Evolutionary conservation across 2,888 invertebrate species (phyloP).

Genomic region (Mactromeris polynyma): DNA sequence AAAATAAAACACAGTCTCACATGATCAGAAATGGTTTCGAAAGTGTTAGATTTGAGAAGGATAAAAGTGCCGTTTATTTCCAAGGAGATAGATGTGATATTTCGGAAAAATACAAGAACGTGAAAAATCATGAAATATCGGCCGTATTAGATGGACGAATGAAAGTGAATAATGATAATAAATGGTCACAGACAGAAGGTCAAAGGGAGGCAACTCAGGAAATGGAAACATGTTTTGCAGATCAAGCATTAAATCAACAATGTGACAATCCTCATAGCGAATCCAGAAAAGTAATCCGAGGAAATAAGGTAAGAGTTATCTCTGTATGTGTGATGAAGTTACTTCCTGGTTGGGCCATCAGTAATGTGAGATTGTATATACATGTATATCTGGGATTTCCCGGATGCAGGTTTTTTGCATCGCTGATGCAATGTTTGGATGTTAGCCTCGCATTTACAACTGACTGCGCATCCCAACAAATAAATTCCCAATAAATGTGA

Average conservation of each 20-base stretch:
- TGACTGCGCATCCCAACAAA: no score
- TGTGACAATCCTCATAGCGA: neutral
- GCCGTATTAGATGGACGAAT: neutral
- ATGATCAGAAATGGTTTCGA: neutral
- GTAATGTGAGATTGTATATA: no score
- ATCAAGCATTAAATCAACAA: neutral
- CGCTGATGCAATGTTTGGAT: no score
- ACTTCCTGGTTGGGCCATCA: no score
- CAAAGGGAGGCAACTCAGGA: neutral
- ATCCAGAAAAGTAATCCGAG: neutral
- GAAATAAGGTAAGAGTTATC: neutral
- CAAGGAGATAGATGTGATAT: neutral
- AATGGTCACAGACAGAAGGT: neutral
- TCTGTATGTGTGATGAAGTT: no score
- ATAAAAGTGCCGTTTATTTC: conserved; percentile 11
- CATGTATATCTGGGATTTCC: no score
- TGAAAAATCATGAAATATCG: neutral
- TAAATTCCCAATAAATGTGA: no score
- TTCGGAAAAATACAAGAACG: neutral
- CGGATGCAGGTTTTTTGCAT: no score
- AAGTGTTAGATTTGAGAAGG: conserved; percentile 11
- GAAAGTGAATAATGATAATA: neutral
- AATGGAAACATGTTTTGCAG: conserved; percentile 26
- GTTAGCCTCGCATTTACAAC: no score
- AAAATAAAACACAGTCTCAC: neutral